A percentile compares a stretch with the other conserved stretches of the same genome.
Conservation (phyloP, 2,797 vertebrate species). For the Sebastes itinus region DNA sequence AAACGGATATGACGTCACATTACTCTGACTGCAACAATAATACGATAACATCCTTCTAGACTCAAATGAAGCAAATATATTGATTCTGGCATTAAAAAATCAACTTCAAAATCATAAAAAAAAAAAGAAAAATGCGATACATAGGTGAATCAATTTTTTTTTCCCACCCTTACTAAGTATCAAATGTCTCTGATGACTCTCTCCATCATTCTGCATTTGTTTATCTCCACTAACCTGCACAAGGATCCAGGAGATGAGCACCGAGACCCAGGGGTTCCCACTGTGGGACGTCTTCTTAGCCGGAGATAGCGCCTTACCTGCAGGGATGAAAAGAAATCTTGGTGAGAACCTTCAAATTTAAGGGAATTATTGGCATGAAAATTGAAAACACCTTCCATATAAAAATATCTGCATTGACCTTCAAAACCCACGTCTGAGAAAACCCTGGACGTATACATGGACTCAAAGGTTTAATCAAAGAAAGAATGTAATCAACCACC, state of each 20-base stretch:
- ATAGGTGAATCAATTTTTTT: no score
- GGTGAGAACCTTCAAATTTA: neutral
- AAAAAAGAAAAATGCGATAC: no score
- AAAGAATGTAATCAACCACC: neutral
- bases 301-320: slow-evolving; percentile 83
- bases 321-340: slow-evolving; percentile 2
- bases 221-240: slow-evolving; percentile 85
- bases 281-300: slow-evolving; percentile 87
- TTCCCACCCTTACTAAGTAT: no score
- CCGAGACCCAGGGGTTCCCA: slow-evolving; percentile 91
- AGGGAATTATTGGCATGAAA: neutral
- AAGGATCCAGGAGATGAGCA: slow-evolving; percentile 90
- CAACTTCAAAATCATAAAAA: no score
- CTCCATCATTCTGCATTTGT: no score
- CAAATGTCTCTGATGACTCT: no score
- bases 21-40: no score
- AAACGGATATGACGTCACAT: no score
- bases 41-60: no score
- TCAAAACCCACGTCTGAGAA: neutral
- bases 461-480: slow-evolving; percentile 6
- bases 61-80: no score
- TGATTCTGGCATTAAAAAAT: no score
- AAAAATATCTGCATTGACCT: neutral
- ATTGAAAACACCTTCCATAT: neutral
- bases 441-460: neutral